Percentiles rank a stretch among this genome's conserved stretches.
Conservation (phyloP, 2,113 vertebrate species). For the Hypomesus transpacificus region DNA sequence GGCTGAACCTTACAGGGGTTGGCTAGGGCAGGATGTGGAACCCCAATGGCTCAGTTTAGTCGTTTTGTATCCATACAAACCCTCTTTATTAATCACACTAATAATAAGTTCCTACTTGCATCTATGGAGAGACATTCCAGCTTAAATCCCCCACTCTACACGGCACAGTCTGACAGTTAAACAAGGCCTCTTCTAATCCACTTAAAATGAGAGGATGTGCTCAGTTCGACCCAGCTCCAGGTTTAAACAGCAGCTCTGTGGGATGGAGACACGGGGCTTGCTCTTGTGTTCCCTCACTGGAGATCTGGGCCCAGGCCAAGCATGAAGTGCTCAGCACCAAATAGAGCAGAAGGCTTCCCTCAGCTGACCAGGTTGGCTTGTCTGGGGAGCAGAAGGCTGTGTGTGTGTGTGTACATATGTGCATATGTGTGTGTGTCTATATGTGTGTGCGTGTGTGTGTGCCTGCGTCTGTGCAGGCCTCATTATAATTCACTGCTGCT, state of each 20-base stretch:
- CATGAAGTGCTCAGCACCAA: slow-evolving; percentile 42
- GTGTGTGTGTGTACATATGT: slow-evolving; percentile 8
- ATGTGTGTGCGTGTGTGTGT: background rate
- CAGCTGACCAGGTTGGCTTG: slow-evolving; percentile 28
- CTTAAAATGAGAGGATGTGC: slow-evolving; percentile 67
- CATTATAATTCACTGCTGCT: slow-evolving; percentile 7
- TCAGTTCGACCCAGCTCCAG: slow-evolving; percentile 48
- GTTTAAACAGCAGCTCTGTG: slow-evolving; percentile 54
- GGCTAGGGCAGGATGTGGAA: slow-evolving; percentile 22
- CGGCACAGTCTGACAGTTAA: slow-evolving; percentile 39
- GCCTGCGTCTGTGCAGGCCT: slow-evolving; percentile 3
- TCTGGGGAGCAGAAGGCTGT: slow-evolving; percentile 21
- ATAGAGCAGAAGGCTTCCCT: slow-evolving; percentile 41
- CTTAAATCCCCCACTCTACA: slow-evolving; percentile 41
- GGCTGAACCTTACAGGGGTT: slow-evolving; percentile 28
- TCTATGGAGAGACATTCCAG: no score
- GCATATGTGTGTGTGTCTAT: slow-evolving; percentile 4
- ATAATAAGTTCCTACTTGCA: no score
- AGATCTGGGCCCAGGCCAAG: slow-evolving; percentile 39
- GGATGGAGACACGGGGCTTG: slow-evolving; percentile 37
- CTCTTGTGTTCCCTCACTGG: slow-evolving; percentile 45
- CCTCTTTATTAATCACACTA: no score
- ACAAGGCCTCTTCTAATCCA: slow-evolving; percentile 58
- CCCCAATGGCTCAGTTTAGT: no score
- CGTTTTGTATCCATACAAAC: slow-evolving; percentile 15